These are phyloP conservation scores for Triplophysa tibetana DNA, from an alignment of 2,113 vertebrate species.

Conservation along the genomic window DNA sequence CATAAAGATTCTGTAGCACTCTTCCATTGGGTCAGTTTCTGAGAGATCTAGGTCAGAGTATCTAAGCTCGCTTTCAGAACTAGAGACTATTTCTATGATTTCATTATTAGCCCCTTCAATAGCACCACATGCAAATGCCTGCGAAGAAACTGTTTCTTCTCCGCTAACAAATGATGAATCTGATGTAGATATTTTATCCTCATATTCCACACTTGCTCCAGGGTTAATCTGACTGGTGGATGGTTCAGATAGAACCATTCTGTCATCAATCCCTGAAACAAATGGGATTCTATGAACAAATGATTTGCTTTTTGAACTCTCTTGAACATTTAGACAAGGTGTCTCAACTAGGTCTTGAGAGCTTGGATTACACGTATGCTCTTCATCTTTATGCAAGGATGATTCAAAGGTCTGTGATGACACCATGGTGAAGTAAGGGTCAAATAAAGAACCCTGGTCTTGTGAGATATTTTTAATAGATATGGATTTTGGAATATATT, in stretches of 20 bases:
- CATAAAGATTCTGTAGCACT: conserved; percentile 79
- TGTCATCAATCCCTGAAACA: conserved; percentile 7
- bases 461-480: not conserved
- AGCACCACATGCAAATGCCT: not conserved
- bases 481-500: not conserved
- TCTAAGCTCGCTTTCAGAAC: conserved; percentile 64
- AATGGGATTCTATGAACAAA: conserved; percentile 42
- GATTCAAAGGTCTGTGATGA: conserved; percentile 15
- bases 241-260: not conserved
- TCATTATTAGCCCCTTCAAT: not conserved
- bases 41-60: conserved; percentile 72
- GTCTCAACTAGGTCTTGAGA: not conserved
- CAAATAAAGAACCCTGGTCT: conserved; percentile 14
- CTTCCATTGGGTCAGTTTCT: conserved; percentile 75
- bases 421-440: conserved; percentile 6
- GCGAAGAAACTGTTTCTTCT: not conserved
- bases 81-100: conserved; percentile 52
- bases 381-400: conserved; percentile 1
- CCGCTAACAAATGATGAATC: not conserved
- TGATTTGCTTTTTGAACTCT: not conserved
- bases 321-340: conserved; percentile 24
- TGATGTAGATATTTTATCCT: not conserved
- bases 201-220: not conserved
- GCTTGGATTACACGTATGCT: not conserved
- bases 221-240: not conserved